Conservation (phyloP, 2,888 invertebrate species). For the Eilema sororculum region DNA sequence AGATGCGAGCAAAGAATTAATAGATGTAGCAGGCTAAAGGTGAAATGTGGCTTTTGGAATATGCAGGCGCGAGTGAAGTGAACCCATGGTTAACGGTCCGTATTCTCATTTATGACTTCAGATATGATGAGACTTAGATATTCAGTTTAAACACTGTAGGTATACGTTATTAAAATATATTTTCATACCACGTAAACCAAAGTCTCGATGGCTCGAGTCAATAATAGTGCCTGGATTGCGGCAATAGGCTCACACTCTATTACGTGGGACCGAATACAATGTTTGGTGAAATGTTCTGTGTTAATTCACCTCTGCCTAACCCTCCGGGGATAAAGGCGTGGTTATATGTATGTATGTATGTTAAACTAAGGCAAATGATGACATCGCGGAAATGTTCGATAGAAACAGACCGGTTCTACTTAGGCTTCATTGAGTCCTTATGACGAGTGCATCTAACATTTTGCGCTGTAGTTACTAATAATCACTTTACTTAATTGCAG, state of each 20-base stretch:
- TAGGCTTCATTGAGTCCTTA: slow-evolving; percentile 41
- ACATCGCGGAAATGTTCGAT: slow-evolving; percentile 30
- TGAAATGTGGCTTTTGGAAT: not conserved
- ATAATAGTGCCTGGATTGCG: no score
- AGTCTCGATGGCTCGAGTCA: no score
- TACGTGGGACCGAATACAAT: no score
- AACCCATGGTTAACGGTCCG: not conserved
- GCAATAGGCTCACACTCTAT: no score
- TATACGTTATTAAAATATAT: no score
- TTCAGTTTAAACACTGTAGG: not conserved
- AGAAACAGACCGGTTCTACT: slow-evolving; percentile 32
- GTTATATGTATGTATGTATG: no score
- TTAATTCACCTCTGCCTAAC: no score
- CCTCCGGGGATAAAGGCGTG: no score
- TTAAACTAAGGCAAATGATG: slow-evolving; percentile 12
- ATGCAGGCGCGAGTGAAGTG: not conserved
- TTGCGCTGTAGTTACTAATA: slow-evolving; percentile 78
- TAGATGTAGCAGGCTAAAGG: not conserved
- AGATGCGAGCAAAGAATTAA: no score
- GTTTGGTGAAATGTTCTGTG: no score
- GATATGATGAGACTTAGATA: not conserved
- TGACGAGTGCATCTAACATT: slow-evolving; percentile 61
- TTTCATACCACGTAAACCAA: not conserved
- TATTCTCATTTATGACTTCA: not conserved
- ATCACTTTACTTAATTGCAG: slow-evolving; percentile 86